A percentile compares a stretch with the other conserved stretches of the same genome.
Evolutionary conservation across 2,888 invertebrate genomes (phyloP).

Genomic region (Morinoia aosen): DNA sequence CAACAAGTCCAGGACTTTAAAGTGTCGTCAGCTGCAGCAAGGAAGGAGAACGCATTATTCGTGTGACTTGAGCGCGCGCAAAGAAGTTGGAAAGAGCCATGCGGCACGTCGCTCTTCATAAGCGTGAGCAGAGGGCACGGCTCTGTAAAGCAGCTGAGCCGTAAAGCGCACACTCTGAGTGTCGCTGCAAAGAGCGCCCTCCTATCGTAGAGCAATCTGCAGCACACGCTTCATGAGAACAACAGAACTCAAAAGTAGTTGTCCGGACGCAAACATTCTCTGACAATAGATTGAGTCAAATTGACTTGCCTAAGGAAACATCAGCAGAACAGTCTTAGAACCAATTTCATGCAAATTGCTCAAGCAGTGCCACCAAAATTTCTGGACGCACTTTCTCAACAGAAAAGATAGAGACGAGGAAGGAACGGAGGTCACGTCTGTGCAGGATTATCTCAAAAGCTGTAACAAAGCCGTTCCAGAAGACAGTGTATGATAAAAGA

Average conservation of each 20-base stretch:
- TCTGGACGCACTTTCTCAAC: constrained; percentile 12
- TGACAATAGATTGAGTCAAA: constrained; percentile 35
- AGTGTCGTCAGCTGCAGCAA: background rate
- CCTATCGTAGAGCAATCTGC: background rate
- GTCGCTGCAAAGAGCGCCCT: background rate
- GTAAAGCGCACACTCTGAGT: background rate
- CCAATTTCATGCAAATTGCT: constrained; percentile 42
- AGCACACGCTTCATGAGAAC: background rate
- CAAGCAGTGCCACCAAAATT: constrained; percentile 38
- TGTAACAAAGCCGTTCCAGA: constrained; percentile 27
- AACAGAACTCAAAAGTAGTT: background rate
- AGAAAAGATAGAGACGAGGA: background rate
- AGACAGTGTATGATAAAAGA: constrained; percentile 19
- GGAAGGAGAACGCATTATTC: background rate
- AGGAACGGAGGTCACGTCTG: background rate
- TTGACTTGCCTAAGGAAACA: constrained; percentile 18
- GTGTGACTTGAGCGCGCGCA: background rate
- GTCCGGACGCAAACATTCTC: constrained; percentile 32
- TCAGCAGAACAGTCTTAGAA: constrained; percentile 19
- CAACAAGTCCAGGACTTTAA: background rate
- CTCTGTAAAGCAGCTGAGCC: background rate
- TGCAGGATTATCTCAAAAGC: background rate
- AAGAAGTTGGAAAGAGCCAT: background rate
- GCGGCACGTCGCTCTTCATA: background rate
- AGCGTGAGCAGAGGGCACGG: background rate